Conservation (phyloP, 2,888 invertebrate genomes). For the Chirona hameri region DNA sequence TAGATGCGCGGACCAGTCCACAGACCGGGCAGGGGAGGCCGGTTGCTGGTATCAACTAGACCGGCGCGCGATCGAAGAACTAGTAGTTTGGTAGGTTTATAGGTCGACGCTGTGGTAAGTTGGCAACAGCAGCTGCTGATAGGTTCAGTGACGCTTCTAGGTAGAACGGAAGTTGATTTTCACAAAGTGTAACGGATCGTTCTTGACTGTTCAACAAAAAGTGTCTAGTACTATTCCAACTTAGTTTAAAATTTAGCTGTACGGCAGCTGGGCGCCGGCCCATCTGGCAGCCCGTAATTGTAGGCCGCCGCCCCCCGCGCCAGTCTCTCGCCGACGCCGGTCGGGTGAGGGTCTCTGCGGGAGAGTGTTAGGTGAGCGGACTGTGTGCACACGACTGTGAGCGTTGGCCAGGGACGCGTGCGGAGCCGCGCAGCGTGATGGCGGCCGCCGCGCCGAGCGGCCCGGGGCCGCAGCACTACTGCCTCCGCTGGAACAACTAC, state of each 20-base stretch:
- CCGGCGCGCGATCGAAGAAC: neutral
- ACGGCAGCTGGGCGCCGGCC: neutral
- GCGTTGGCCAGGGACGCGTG: neutral
- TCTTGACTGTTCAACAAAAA: too few relatives aligned
- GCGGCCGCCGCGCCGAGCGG: slow-evolving; percentile 30
- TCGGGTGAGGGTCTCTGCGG: neutral
- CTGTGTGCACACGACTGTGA: neutral
- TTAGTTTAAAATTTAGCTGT: too few relatives aligned
- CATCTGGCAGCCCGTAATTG: slow-evolving; percentile 10
- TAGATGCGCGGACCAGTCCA: neutral
- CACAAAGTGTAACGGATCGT: too few relatives aligned
- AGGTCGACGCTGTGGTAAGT: neutral
- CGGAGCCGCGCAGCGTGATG: neutral
- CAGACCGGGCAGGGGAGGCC: neutral
- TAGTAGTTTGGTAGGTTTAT: neutral
- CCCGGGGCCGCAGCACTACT: slow-evolving; percentile 39
- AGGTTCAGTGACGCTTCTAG: too few relatives aligned
- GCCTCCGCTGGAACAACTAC: slow-evolving; percentile 76
- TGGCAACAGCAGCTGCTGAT: neutral
- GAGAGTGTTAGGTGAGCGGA: neutral
- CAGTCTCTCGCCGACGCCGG: neutral
- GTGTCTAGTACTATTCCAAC: too few relatives aligned
- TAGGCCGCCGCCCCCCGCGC: neutral
- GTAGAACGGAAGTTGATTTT: too few relatives aligned
- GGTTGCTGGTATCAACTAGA: neutral